phyloP scores from a whole-genome alignment of 2,888 invertebrate species.

The Endotricha flammealis region DNA sequence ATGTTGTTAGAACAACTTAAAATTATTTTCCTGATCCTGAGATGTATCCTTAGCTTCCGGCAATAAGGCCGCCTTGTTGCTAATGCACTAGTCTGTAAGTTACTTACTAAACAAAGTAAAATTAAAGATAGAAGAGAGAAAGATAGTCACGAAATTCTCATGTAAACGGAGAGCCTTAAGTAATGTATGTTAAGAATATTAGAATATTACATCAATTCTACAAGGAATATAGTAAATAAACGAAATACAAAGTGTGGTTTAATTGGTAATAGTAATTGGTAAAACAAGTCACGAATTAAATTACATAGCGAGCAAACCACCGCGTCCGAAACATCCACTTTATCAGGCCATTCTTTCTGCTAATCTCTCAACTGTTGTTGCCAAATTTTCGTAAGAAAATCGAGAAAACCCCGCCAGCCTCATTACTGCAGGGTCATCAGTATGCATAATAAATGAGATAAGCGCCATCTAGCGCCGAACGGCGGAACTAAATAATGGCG shows the following conservation, averaged over 20 bases:
- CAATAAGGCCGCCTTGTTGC: too few species aligned
- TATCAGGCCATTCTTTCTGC: conserved; percentile 55
- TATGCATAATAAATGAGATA: conserved; percentile 86
- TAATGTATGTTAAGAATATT: too few species aligned
- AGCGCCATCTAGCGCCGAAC: conserved; percentile 60
- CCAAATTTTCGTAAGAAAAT: conserved; percentile 64
- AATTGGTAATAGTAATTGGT: neutral
- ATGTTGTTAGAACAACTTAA: too few species aligned
- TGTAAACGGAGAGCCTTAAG: too few species aligned
- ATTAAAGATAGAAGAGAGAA: too few species aligned
- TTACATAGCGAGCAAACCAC: conserved; percentile 13
- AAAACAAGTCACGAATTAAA: conserved; percentile 13
- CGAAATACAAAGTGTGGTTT: neutral
- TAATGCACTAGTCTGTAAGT: too few species aligned
- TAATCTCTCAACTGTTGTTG: conserved; percentile 53
- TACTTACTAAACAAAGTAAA: too few species aligned
- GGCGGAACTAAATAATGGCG: conserved; percentile 54
- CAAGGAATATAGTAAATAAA: neutral
- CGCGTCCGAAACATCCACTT: conserved; percentile 18
- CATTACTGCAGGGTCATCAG: conserved; percentile 85
- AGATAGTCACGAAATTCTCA: too few species aligned
- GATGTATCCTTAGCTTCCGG: too few species aligned
- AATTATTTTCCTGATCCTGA: too few species aligned
- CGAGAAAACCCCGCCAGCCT: conserved; percentile 52
- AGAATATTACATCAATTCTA: too few species aligned